Evolutionary conservation across 2,888 invertebrate species (phyloP), one percentile per base, ranked within the genome.

Genomic region (Lepidonotus clava): DNA sequence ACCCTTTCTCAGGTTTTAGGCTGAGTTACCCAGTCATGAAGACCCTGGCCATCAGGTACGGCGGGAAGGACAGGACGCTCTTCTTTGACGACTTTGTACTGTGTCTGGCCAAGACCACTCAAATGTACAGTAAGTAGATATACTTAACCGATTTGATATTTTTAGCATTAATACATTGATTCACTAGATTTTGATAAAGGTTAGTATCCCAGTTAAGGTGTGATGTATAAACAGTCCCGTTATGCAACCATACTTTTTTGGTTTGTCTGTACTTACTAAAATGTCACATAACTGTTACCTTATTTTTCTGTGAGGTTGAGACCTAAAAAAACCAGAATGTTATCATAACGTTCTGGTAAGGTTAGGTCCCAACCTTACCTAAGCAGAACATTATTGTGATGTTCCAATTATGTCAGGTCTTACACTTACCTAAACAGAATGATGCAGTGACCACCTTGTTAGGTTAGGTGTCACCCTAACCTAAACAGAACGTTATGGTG

Each of bases 1-100:
- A 34, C 14, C n/a, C n/a, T n/a, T 34, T 76, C 41, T 8, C 80
- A 86, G 86, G 87, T 8, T 76, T 83, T 36, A 67, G 71, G 14
- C 34, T 88, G 8, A 53, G 61, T 46, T 46, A 83, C 38, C 56
- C 53, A 40, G 56, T 86, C 14, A 14, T 88, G n/a, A 40, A 71
- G 11, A 38, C 77, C n/a, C 40, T 88, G 1, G 87, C 77, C 11
- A 46, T 84, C n/a, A 36, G 88, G 4, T 88, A 88, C 38, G 88
- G 88, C 32, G 88, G 88, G 28, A 88, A 87, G 53, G 88, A 88
- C 28, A 41, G 86, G 46, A 83, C 34, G 1, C 71, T 88, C 40
- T 88, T 84, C 88, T 88, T 87, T 51, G 88, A 88, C 51, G 88
- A 88, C 77, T 88, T 85, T 61, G 67, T 80, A 2, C 66, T 88